Evolutionary conservation across 2,797 vertebrate genomes (phyloP), one percentile per base, ranked within the genome.

Genomic region (Phoeniculus purpureus): DNA sequence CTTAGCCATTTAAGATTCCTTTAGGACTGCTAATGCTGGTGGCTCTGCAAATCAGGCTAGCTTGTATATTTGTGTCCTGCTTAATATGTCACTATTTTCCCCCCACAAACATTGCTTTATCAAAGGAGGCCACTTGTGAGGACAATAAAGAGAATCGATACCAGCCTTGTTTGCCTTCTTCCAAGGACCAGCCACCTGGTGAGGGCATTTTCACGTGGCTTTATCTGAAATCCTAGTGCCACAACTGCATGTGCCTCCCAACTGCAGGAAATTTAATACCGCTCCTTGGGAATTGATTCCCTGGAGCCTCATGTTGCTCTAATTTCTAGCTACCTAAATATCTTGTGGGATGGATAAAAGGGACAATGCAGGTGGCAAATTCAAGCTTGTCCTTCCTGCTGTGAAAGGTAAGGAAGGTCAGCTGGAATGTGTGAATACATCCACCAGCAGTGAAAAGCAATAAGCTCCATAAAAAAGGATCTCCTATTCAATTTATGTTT

Each of bases 401-500:
- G 85, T 19, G 78, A 81, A 85, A 70, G 26, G 23, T 85, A 20
- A 27, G 52, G 81, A 92, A 93, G 65, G 70, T 95, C 78, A 88
- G 16, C 29, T 75, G 72, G 61, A 90, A 91, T 87, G 55, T 70
- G 34, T 93, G 93, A 91, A 75, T 85, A 82, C 51, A 90, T 91
- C 75, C 80, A 90, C n/a, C n/a, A 88, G 54, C 50, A 74, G 45
- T 72, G 48, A 55, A 74, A 92, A 93, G 61, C 52, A 88, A 80
- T 86, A 92, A 84, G 31, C 55, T 90, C 29, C 61, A 92, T 43
- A 70, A 92, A 94, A 91, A 68, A 89, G 72, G 25, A 62, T 85
- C 48, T 90, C 45, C 32, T 26, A 68, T 81, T 88, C 85, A 89
- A 92, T 95, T 90, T 91, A 62, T 94, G 56, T 93, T 94, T 92